phyloP scores from a whole-genome alignment of 1,140 invertebrate genomes.

The Scaptodrosophila lebanonensis region DNA sequence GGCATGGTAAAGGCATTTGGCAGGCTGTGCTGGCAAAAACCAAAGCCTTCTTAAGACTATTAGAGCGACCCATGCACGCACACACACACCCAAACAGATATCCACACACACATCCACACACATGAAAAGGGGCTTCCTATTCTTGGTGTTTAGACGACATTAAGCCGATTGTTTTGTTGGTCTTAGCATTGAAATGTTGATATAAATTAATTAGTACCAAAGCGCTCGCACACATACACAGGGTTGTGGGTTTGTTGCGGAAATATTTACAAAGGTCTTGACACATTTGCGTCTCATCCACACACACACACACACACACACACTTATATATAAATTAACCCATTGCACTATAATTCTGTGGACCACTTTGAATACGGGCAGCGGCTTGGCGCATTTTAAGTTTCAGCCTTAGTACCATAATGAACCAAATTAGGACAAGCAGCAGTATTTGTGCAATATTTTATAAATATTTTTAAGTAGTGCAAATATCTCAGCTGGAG shows the following conservation, averaged over 20 bases:
- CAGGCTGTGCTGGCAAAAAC: fast-evolving
- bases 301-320: conserved; percentile 10
- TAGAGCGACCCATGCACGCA: neutral
- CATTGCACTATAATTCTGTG: neutral
- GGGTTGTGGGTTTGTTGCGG: conserved; percentile 4
- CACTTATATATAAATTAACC: conserved; percentile 5
- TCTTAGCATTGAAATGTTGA: conserved; percentile 74
- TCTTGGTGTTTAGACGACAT: conserved; percentile 47
- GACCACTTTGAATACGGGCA: too few species aligned
- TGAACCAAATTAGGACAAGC: too few species aligned
- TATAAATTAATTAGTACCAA: conserved; percentile 72
- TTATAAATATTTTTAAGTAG: too few species aligned
- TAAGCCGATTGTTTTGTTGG: conserved; percentile 73
- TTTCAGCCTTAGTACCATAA: too few species aligned
- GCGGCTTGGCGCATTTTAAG: too few species aligned
- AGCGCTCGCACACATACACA: conserved; percentile 20
- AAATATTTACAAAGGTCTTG: conserved; percentile 44
- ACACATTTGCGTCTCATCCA: conserved; percentile 25
- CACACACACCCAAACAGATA: neutral
- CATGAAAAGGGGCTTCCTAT: neutral
- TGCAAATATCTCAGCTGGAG: too few species aligned
- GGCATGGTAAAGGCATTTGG: neutral
- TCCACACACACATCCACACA: conserved; percentile 1
- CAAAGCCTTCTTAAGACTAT: too few species aligned
- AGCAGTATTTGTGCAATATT: too few species aligned